Evolutionary conservation across 2,888 invertebrate genomes (phyloP).

Genomic region (Tuta absoluta): DNA sequence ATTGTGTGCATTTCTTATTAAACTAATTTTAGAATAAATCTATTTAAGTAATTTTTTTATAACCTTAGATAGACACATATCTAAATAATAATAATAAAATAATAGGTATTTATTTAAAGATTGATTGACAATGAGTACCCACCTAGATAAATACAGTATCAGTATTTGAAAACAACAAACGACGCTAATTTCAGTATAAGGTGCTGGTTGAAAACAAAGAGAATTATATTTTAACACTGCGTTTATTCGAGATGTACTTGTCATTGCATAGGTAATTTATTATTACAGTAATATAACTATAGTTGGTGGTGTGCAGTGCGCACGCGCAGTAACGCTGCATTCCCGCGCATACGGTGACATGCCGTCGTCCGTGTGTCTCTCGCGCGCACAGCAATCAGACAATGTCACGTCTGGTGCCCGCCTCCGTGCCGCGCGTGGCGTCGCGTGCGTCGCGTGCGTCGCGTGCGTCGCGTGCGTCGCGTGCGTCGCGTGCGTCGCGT

Average conservation of each 20-base stretch:
- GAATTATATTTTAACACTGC: neutral
- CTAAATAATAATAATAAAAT: neutral
- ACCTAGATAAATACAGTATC: neutral
- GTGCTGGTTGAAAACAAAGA: neutral
- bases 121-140: neutral
- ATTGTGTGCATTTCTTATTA: no score
- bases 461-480: no score
- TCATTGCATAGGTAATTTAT: constrained; percentile 12
- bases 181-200: neutral
- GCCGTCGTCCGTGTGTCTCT: neutral
- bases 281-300: neutral
- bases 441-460: no score
- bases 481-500: no score
- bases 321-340: constrained; percentile 1
- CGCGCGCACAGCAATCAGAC: neutral
- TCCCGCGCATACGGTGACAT: neutral
- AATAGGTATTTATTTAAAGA: neutral
- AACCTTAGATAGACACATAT: no score
- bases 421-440: neutral
- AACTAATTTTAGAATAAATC: no score
- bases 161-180: neutral
- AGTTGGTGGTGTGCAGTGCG: neutral
- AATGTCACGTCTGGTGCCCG: neutral
- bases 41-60: no score
- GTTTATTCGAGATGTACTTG: constrained; percentile 14